Evolutionary conservation across 2,113 vertebrate species (phyloP).

Genomic region (Cathartes aura): DNA sequence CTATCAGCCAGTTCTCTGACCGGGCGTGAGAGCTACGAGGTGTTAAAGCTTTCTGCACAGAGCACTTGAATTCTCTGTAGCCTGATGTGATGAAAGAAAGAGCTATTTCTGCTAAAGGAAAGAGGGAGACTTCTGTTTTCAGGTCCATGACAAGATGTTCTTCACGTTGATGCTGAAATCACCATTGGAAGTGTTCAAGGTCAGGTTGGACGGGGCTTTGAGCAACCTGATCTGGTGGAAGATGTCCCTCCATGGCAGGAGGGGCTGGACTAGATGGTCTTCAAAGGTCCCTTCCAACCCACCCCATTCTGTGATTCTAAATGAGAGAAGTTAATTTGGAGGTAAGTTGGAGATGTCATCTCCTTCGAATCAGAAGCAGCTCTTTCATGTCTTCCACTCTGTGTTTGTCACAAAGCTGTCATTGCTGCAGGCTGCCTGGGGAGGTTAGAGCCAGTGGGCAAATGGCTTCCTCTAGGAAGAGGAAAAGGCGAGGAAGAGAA

Average conservation of each 20-base stretch:
- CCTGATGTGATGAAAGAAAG: not conserved
- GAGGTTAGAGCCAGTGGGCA: not conserved
- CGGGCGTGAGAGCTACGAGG: not conserved
- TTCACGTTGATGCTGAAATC: not conserved
- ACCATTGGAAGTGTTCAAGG: not conserved
- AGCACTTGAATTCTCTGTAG: not conserved
- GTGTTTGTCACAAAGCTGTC: not conserved
- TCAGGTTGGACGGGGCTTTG: not conserved
- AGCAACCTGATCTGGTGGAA: not conserved
- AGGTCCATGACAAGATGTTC: not conserved
- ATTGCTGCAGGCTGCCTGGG: not conserved
- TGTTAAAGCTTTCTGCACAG: not conserved
- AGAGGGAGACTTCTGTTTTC: not conserved
- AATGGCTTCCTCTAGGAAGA: not conserved
- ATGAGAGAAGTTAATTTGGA: not conserved
- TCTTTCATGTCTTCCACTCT: not conserved
- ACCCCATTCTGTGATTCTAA: not conserved
- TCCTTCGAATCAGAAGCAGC: not conserved
- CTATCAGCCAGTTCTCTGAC: not conserved
- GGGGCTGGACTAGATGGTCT: not conserved
- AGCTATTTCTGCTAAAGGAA: not conserved
- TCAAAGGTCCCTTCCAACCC: not conserved
- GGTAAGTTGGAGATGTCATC: not conserved
- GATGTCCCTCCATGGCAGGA: not conserved
- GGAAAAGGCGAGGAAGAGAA: not conserved